Evolutionary conservation across 2,797 vertebrate species (phyloP).

Genomic region (Danio tinwini): DNA sequence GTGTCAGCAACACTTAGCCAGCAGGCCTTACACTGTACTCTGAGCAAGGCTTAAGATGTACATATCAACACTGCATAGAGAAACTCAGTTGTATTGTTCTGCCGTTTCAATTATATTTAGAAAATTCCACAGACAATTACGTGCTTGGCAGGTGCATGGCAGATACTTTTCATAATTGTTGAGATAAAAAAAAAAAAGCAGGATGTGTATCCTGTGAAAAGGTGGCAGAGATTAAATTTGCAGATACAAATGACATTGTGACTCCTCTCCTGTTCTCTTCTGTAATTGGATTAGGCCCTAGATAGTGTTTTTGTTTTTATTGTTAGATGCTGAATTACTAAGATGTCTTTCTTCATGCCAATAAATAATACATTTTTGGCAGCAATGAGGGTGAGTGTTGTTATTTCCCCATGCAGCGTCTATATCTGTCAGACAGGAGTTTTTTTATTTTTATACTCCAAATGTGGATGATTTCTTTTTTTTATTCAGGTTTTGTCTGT

Average conservation of each 20-base stretch:
- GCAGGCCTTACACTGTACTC: conserved; percentile 44
- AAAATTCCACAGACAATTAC: conserved; percentile 68
- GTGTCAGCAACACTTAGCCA: conserved; percentile 48
- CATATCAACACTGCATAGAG: conserved; percentile 1
- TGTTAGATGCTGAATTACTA: conserved; percentile 63
- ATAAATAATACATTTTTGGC: conserved; percentile 51
- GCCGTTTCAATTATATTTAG: conserved; percentile 57
- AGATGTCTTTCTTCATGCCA: conserved; percentile 36
- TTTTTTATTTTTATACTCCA: conserved; percentile 2
- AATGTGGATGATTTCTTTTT: conserved; percentile 33
- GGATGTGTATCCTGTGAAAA: conserved; percentile 62
- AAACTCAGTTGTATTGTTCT: conserved; percentile 36
- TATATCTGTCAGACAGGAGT: conserved; percentile 51
- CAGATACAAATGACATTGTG: conserved; percentile 65
- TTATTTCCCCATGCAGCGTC: conserved; percentile 57
- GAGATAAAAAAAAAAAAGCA: conserved; percentile 69
- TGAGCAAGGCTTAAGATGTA: conserved; percentile 10
- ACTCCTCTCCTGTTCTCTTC: conserved; percentile 60
- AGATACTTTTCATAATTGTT: conserved; percentile 68
- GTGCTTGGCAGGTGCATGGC: conserved; percentile 65
- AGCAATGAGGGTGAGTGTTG: conserved; percentile 51
- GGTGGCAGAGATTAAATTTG: conserved; percentile 66
- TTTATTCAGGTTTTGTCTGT: conserved; percentile 43
- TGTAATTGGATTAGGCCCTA: conserved; percentile 70
- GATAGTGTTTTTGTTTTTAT: conserved; percentile 65